Evolutionary conservation across 1,140 invertebrate species (phyloP).

Genomic region (Cotesia glomerata): DNA sequence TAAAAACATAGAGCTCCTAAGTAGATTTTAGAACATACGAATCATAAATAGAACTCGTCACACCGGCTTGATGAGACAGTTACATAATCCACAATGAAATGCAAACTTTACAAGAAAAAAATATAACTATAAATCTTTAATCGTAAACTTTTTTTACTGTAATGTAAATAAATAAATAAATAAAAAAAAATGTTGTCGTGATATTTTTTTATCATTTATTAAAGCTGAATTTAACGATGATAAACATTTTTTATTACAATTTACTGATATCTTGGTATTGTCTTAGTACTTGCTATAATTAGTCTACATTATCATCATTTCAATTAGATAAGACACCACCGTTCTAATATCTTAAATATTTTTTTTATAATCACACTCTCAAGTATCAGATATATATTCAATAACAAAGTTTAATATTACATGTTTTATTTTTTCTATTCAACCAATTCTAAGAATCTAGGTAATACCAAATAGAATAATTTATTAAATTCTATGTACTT

Average conservation of each 20-base stretch:
- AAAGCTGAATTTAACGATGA: no score
- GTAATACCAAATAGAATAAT: no score
- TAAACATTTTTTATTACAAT: background rate
- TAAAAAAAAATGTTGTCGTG: background rate
- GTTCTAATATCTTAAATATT: no score
- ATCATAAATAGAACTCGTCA: conserved; percentile 57
- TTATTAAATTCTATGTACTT: no score
- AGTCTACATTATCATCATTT: background rate
- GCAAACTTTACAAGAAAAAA: conserved; percentile 2
- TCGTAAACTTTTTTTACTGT: background rate
- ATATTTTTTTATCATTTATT: no score
- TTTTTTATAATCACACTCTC: no score
- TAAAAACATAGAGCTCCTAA: background rate
- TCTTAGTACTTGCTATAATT: background rate
- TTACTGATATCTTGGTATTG: background rate
- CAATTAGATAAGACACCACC: no score
- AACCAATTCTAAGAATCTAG: no score
- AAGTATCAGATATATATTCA: no score
- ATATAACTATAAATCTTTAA: background rate
- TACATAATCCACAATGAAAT: conserved; percentile 43
- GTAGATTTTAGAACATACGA: conserved; percentile 16
- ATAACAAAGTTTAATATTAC: no score
- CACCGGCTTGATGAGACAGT: conserved; percentile 37
- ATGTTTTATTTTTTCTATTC: no score
- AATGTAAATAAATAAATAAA: background rate